Evolutionary conservation across 2,888 invertebrate genomes (phyloP).

Genomic region (Ennomos quercinarius): DNA sequence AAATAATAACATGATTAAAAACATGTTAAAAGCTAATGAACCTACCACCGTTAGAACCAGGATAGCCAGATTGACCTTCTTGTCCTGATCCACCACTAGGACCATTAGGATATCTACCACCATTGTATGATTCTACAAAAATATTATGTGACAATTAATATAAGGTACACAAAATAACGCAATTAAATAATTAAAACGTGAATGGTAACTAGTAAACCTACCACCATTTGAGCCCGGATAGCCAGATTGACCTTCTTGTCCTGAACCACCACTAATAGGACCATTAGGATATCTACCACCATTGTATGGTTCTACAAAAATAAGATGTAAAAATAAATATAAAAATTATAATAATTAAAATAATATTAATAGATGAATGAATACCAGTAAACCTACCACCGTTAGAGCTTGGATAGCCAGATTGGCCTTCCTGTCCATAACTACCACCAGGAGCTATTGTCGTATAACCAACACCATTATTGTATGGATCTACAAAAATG

Average conservation of each 20-base stretch:
- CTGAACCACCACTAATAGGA: slow-evolving; percentile 7
- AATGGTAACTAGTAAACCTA: not conserved
- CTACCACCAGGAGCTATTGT: not conserved
- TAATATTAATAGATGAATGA: not conserved
- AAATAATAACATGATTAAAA: too few species aligned
- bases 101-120: slow-evolving; percentile 9
- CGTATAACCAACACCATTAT: too few species aligned
- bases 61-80: slow-evolving; percentile 22
- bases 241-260: slow-evolving; percentile 12
- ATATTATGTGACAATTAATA: not conserved
- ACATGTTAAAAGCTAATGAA: too few species aligned
- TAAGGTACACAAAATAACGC: not conserved
- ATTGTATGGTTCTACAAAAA: not conserved
- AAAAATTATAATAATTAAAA: not conserved
- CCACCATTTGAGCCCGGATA: slow-evolving; percentile 10
- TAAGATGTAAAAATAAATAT: not conserved
- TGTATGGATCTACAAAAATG: not conserved
- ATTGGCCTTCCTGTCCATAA: slow-evolving; percentile 6
- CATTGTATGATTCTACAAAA: slow-evolving; percentile 27
- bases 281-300: slow-evolving; percentile 3
- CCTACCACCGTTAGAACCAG: slow-evolving; percentile 18
- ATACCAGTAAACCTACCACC: slow-evolving; percentile 13
- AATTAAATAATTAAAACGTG: too few species aligned
- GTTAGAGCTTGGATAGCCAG: slow-evolving; percentile 19
- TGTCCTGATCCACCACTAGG: slow-evolving; percentile 16